Percentiles rank a stretch among this genome's conserved stretches.
phyloP scores from a whole-genome alignment of 2,888 invertebrate species.

The Neoitamus cyanurus region DNA sequence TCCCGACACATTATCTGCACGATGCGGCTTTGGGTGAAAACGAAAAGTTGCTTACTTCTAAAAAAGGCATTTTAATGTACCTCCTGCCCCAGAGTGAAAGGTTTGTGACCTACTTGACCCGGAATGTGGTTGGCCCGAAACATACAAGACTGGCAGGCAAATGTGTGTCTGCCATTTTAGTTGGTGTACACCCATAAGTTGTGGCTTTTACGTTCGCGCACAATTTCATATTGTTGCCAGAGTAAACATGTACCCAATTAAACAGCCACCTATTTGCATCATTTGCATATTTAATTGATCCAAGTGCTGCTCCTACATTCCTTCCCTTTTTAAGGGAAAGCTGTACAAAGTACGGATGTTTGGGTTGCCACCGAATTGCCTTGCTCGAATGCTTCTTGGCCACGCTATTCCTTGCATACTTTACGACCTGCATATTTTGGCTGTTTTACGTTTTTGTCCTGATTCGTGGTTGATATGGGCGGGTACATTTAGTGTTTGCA shows the following conservation, averaged over 20 bases:
- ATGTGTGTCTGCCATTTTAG: neutral
- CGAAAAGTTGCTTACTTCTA: constrained; percentile 3
- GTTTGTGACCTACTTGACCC: constrained; percentile 20
- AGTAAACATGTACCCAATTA: constrained; percentile 6
- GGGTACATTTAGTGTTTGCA: neutral
- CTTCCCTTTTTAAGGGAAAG: neutral
- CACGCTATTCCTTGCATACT: neutral
- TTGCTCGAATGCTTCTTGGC: neutral
- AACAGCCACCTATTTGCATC: constrained; percentile 8
- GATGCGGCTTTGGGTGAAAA: neutral
- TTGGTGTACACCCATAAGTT: neutral
- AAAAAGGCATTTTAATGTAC: constrained; percentile 26
- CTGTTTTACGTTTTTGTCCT: neutral
- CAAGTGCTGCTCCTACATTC: neutral
- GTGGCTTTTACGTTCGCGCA: constrained; percentile 4
- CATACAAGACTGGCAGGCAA: neutral
- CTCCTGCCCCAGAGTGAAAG: constrained; percentile 16
- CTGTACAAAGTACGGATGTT: neutral
- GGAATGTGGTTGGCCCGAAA: constrained; percentile 3
- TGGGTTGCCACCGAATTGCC: neutral
- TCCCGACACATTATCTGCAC: constrained; percentile 6
- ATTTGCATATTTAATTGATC: constrained; percentile 10
- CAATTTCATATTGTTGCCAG: neutral
- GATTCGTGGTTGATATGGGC: neutral
- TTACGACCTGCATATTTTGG: neutral